Base-by-base conservation (phyloP, 2,113 vertebrate species). In the Speoplatyrhinus poulsoni region DNA sequence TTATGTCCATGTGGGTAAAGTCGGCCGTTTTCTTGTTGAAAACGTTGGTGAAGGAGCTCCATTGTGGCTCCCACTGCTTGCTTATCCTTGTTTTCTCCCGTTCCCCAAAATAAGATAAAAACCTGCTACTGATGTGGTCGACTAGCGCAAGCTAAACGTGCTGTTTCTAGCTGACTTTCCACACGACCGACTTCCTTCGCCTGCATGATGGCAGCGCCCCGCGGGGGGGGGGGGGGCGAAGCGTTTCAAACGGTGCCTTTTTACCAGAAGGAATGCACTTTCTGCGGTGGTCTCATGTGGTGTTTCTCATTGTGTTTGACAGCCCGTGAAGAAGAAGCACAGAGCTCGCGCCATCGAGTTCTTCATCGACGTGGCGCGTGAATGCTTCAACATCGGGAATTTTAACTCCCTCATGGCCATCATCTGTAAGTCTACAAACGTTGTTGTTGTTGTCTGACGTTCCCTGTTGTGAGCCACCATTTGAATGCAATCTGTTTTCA, bases 381-480 rank as follows among this genome's bases (percentile, higher is more conserved):
- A 98, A 62, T 99, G 97, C 85, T 97, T 97, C 84, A 98, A 98
- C 89, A 98, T 98, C 4, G 97, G 96, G 76, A 99, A 99, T 93
- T 98, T 98, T 58, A 99, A 98, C 86, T 99, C 97, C 61, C 92
- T 98, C 80, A 98, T 99, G 97, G 97, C 97, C 46, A 97, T 99
- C 80, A 95, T 99, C 74, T 97, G 97, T 99, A 85, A 98, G 97
- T 95, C 60, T 84, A 12, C 0, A 0, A 66, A 9, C 50, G 26
- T 9, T 15, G 15, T 4, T 46, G 19, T 19, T 19, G 17, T 58
- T 11, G 0, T 56, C 11, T 36, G 8, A 11, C 26, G 2, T 26
- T 36, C 9, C 57, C 32, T 32, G 9, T 19, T 36, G n/a, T 50
- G 49, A 50, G 49, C 1, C 36, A 26, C 26, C 26, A 26, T 26